Evolutionary conservation across 2,113 vertebrate genomes (phyloP).

Genomic region (Lophochroa leadbeateri): DNA sequence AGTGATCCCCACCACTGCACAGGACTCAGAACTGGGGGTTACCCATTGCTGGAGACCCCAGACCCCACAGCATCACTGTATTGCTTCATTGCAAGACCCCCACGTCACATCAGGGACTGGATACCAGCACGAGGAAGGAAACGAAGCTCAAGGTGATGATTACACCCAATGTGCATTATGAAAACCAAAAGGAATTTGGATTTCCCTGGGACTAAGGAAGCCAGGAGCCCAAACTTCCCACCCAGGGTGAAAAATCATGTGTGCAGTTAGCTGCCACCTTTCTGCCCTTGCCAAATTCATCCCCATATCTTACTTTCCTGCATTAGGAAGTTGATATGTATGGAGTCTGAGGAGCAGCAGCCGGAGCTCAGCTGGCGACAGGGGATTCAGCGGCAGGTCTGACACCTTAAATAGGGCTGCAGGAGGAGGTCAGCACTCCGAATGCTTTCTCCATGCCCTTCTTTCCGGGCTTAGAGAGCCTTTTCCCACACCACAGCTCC

Average conservation of each 20-base stretch:
- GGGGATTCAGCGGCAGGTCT: too few relatives aligned
- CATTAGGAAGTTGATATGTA: too few relatives aligned
- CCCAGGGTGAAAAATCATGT: accelerated
- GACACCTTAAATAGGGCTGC: not conserved
- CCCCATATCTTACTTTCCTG: not conserved
- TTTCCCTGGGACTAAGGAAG: not conserved
- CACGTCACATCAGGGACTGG: not conserved
- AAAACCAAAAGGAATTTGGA: not conserved
- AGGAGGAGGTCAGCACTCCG: not conserved
- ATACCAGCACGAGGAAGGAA: accelerated
- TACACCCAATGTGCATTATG: too few relatives aligned
- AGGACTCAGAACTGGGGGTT: not conserved
- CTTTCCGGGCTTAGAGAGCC: not conserved
- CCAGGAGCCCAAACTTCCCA: not conserved
- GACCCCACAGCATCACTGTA: accelerated
- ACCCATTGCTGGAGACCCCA: too few relatives aligned
- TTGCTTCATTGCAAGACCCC: not conserved
- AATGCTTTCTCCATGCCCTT: not conserved
- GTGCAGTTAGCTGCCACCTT: too few relatives aligned
- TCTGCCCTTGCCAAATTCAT: not conserved
- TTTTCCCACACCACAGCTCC: accelerated
- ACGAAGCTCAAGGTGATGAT: not conserved
- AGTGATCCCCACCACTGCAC: not conserved
- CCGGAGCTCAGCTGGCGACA: not conserved
- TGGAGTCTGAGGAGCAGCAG: not conserved